These are phyloP conservation scores for Yasuhikotakia modesta DNA, from an alignment of 2,797 vertebrate species.

Conservation along the genomic window DNA sequence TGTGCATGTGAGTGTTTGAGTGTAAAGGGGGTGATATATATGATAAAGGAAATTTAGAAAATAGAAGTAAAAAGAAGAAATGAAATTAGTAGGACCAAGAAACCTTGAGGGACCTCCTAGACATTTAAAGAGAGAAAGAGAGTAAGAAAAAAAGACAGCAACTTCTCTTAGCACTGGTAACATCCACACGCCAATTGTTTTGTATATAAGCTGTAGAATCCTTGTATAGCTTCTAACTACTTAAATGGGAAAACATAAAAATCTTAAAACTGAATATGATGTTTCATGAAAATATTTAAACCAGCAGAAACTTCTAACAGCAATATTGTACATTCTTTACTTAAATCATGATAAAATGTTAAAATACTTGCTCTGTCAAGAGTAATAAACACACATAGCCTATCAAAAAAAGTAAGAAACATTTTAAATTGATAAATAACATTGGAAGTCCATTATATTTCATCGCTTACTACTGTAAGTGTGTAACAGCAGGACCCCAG, in stretches of 20 bases:
- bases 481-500: conserved; percentile 69
- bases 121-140: background rate
- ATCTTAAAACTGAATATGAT: background rate
- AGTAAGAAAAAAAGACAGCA: background rate
- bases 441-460: conserved; percentile 44
- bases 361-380: too few relatives aligned
- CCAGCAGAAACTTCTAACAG: background rate
- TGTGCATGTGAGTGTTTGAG: background rate
- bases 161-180: too few relatives aligned
- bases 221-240: too few relatives aligned
- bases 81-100: background rate
- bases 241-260: background rate
- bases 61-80: background rate
- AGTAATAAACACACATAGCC: too few relatives aligned
- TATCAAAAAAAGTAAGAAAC: background rate
- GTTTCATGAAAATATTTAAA: background rate
- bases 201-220: too few relatives aligned
- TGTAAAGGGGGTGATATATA: background rate
- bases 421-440: background rate
- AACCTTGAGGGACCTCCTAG: background rate
- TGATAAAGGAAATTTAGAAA: background rate
- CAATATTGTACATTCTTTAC: background rate
- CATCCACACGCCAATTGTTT: too few relatives aligned
- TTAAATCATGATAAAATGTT: too few relatives aligned
- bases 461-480: conserved; percentile 61